Percentiles rank a stretch among this genome's conserved stretches.
These are phyloP conservation scores for Gallinago media DNA, from an alignment of 2,113 vertebrate species.

Conservation along the genomic window DNA sequence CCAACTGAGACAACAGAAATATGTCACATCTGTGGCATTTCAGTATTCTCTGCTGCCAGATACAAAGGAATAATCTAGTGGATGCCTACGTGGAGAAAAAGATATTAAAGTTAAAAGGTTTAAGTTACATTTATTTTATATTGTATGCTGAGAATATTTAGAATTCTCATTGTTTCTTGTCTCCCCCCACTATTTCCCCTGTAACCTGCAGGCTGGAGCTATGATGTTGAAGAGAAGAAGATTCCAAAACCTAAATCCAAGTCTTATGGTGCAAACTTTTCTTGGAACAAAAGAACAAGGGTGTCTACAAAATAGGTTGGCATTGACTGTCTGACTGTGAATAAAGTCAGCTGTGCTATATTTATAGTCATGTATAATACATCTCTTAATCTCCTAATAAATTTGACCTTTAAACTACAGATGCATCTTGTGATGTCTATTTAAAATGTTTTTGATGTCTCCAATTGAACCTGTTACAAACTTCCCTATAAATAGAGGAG, in stretches of 20 bases:
- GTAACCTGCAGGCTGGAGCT: constrained; percentile 90
- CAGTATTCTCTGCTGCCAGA: neutral
- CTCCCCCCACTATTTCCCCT: neutral
- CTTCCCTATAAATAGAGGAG: constrained; percentile 73
- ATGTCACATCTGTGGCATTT: neutral
- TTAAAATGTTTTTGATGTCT: constrained; percentile 82
- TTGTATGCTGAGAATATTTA: constrained; percentile 36
- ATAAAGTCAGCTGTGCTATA: constrained; percentile 86
- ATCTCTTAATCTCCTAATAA: constrained; percentile 84
- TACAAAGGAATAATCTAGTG: constrained; percentile 8
- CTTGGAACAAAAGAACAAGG: constrained; percentile 96
- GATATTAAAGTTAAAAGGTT: neutral
- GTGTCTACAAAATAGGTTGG: constrained; percentile 92
- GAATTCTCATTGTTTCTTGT: constrained; percentile 51
- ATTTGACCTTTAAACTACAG: constrained; percentile 80
- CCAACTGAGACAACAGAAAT: neutral
- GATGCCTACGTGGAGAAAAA: neutral
- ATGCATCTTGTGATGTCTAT: constrained; percentile 76
- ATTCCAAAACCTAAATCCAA: constrained; percentile 92
- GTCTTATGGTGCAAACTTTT: constrained; percentile 97
- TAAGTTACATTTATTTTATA: constrained; percentile 7
- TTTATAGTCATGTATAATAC: constrained; percentile 79
- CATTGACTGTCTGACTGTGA: constrained; percentile 73
- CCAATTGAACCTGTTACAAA: constrained; percentile 71
- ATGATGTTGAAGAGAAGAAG: constrained; percentile 90